phyloP scores from a whole-genome alignment of 2,113 vertebrate species.

The Glaucidium brasilianum region DNA sequence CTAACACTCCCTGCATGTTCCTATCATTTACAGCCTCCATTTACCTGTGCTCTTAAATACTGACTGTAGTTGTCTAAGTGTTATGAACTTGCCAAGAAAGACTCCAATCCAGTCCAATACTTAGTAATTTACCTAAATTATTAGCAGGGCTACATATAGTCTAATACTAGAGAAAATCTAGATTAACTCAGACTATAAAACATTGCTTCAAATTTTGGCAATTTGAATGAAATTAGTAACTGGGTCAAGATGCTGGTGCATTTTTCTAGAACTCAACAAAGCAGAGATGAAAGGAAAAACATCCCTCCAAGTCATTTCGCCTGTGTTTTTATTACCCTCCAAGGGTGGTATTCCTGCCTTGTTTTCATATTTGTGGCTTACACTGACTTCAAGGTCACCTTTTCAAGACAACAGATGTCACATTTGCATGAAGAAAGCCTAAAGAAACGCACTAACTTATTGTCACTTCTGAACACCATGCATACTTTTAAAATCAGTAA shows the following conservation, averaged over 20 bases:
- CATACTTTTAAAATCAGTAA: background rate
- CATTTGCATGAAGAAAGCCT: constrained; percentile 10
- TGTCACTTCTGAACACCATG: background rate
- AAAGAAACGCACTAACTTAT: background rate
- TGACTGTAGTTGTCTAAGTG: background rate
- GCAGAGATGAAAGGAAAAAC: background rate
- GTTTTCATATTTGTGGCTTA: background rate
- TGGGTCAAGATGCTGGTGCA: background rate
- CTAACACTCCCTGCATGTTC: background rate
- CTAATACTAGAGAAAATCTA: background rate
- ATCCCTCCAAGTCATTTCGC: background rate
- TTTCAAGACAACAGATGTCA: background rate
- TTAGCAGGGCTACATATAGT: background rate
- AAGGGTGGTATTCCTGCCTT: background rate
- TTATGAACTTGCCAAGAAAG: background rate
- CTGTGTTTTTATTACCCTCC: background rate
- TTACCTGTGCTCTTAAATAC: background rate
- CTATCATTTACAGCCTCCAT: background rate
- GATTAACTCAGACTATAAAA: background rate
- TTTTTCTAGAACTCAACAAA: background rate
- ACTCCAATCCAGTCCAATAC: background rate
- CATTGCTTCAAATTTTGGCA: background rate
- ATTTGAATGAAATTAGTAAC: background rate
- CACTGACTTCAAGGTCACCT: background rate
- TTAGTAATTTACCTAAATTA: background rate